Conservation (phyloP, 2,797 vertebrate genomes). For the Paguma larvata region DNA sequence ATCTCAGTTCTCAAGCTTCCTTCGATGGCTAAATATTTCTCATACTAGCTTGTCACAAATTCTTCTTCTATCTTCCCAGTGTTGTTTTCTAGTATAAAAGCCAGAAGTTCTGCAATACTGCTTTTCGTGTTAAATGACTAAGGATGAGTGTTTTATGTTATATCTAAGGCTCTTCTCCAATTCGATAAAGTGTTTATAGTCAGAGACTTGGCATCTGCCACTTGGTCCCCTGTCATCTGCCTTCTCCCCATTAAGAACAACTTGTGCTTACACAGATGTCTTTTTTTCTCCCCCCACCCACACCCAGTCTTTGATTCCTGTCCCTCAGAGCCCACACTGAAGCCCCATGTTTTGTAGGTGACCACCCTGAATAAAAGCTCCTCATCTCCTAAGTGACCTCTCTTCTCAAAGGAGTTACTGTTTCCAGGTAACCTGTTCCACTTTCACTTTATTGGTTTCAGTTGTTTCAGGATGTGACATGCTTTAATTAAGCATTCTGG, state of each 20-base stretch:
- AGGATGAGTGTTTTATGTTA: not conserved
- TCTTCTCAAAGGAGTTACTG: not conserved
- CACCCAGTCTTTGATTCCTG: not conserved
- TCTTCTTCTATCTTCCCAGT: not conserved
- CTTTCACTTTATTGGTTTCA: slow-evolving; percentile 50
- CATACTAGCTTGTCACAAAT: not conserved
- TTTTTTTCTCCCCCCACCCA: not conserved
- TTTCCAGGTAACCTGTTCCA: slow-evolving; percentile 39
- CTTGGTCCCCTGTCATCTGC: not conserved
- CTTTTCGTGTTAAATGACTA: not conserved
- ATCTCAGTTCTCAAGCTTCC: not conserved
- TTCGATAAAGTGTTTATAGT: not conserved
- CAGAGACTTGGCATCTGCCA: not conserved
- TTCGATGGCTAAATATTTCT: not conserved
- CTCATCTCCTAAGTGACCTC: not conserved
- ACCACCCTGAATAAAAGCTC: not conserved
- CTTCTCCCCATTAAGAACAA: not conserved
- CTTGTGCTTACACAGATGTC: not conserved
- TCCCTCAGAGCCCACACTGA: not conserved
- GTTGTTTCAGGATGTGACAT: slow-evolving; percentile 34
- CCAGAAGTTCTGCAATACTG: not conserved
- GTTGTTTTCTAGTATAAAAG: not conserved
- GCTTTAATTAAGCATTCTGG: slow-evolving; percentile 66
- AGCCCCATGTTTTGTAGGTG: not conserved
- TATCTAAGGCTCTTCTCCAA: not conserved